Evolutionary conservation across 1,140 invertebrate species (phyloP), one percentile per base, ranked within the genome.

Genomic region (Dermatophagoides farinae): DNA sequence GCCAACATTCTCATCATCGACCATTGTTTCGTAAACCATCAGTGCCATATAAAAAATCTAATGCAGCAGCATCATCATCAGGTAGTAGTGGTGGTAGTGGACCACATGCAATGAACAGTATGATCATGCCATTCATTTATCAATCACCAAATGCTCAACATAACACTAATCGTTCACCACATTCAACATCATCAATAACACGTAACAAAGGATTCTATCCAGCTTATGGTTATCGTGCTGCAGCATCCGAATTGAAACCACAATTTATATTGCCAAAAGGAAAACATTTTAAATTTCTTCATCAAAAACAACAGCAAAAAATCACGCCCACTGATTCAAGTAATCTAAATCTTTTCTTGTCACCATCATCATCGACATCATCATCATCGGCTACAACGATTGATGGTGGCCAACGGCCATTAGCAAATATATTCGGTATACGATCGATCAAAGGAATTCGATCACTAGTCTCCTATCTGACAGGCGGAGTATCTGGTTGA

Each of bases 381-480:
- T 4, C 41, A 43, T 16, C 41, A 43, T n/a, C 50, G 20, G 16
- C 23, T 14, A 55, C 53, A 23, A 44, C 31, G 12, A 18, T 52
- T 18, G 53, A 25, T 53, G 18, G 51, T 16, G 6, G 11, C 14
- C 25, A 18, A 16, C 2, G 31, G 22, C 14, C 44, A 23, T 43
- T 60, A 25, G 14, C 18, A 1, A 60, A 60, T 23, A 31, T 60
- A n/a, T 50, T 60, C 8, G 44, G 44, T 37, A 46, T 60, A 11
- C 50, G 44, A 40, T 47, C 58, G 1, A 37, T 49, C 6, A 60
- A 60, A 41, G 46, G 43, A 11, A 47, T 60, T 22, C n/a, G 31
- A 43, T 60, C 58, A 14, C 46, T 60, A n/a, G 44, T 60, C n/a
- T 60, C 58, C n/a, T 60, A 60, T 43, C 23, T 60, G 16, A 49